phyloP scores from a whole-genome alignment of 2,888 invertebrate species.

The Pristionchus exspectatus region DNA sequence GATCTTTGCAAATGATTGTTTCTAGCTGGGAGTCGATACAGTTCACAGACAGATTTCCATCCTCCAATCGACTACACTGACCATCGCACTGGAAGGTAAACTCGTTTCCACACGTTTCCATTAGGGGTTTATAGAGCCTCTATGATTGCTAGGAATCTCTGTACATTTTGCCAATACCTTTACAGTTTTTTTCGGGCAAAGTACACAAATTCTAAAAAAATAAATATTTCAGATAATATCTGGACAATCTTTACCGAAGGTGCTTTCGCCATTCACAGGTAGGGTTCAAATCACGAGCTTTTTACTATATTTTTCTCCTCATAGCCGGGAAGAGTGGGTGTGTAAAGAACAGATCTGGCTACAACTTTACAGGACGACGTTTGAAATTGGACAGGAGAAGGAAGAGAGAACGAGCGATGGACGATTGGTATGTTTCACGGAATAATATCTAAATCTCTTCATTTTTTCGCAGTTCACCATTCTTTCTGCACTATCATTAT shows the following conservation, averaged over 20 bases:
- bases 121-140: too few relatives aligned
- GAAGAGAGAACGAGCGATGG: conserved; percentile 28
- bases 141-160: too few relatives aligned
- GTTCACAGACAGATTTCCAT: background rate
- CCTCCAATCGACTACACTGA: conserved; percentile 1
- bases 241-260: conserved; percentile 44
- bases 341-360: too few relatives aligned
- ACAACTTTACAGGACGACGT: background rate
- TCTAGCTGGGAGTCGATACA: background rate
- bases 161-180: too few relatives aligned
- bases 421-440: background rate
- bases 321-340: too few relatives aligned
- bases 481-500: too few relatives aligned
- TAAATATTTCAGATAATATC: background rate
- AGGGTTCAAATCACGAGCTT: too few relatives aligned
- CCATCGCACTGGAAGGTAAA: background rate
- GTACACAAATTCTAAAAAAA: background rate
- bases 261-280: background rate
- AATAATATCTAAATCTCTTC: background rate
- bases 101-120: background rate
- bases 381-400: background rate
- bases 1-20: background rate
- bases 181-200: too few relatives aligned
- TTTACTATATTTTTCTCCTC: too few relatives aligned
- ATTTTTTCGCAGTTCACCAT: too few relatives aligned